Base-by-base conservation (phyloP, 2,797 vertebrate genomes). In the Numenius phaeopus region DNA sequence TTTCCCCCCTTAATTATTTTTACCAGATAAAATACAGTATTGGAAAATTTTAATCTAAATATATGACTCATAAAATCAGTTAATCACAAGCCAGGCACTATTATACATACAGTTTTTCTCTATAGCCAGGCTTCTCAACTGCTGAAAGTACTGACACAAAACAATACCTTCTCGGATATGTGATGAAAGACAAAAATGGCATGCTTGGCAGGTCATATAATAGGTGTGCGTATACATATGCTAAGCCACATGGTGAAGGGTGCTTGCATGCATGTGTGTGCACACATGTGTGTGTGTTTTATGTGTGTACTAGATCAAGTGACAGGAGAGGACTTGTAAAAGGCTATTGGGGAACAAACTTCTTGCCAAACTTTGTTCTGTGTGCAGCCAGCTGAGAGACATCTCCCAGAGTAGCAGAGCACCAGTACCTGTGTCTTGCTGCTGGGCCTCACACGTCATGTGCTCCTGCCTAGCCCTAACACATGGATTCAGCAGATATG, bases 401-500 rank as follows among this genome's bases (percentile, higher is more conserved):
- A 20, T 8, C 15, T 21, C 15, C 34, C 1, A 3, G 16, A 29
- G 20, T 0, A 58, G 47, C 8, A 52, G 20, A 57, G 15, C 42
- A 5, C 18, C 1, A 15, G 1, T 62, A n/a, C 15, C n/a, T 22
- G 27, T 0, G 1, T 16, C 40, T 8, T 37, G 22, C 62, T 79
- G 54, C 72, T 54, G 55, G 6, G 15, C n/a, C 37, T 72, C 67
- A 5, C 2, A 0, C 11, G 11, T 10, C 40, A 13, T 0, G 4
- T 49, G 22, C 10, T 67, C 30, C 52, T 15, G 21, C 37, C 54
- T 16, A 40, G 39, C 44, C 50, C 32, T 32, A 29, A 55, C 34
- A 52, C 44, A 11, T 0, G 1, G n/a, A 11, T 29, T 57, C 55
- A 30, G 17, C 30, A 61, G 46, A 24, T 7, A 34, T 0, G 7